Percentiles rank a stretch among this genome's conserved stretches.
Conservation (phyloP, 2,888 invertebrate species). For the Notocelia uddmanniana region DNA sequence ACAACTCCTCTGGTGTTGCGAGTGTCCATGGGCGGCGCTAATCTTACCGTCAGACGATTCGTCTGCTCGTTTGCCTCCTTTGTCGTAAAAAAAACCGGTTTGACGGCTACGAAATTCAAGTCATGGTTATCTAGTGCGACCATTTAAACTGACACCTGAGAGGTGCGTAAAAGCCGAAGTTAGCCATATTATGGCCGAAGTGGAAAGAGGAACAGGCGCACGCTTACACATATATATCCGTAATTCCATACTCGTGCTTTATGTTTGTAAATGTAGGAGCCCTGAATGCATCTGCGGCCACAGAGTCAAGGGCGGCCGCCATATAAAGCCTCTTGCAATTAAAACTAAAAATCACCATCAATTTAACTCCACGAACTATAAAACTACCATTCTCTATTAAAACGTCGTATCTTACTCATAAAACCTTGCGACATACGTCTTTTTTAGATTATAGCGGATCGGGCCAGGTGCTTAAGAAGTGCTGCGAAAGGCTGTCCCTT, state of each 20-base stretch:
- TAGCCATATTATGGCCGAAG: too few relatives aligned
- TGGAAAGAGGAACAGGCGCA: too few relatives aligned
- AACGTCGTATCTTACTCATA: background rate
- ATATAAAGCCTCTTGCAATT: conserved; percentile 16
- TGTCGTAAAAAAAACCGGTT: too few relatives aligned
- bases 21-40: too few relatives aligned
- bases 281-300: background rate
- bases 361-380: conserved; percentile 5
- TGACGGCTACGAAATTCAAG: too few relatives aligned
- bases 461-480: conserved; percentile 5
- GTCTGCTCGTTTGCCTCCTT: too few relatives aligned
- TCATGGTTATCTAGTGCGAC: too few relatives aligned
- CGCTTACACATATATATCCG: too few relatives aligned
- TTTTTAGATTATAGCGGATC: background rate
- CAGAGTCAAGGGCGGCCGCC: conserved; percentile 22
- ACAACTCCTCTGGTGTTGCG: too few relatives aligned
- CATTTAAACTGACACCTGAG: too few relatives aligned
- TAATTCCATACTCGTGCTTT: background rate
- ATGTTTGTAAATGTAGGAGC: background rate
- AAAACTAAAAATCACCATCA: conserved; percentile 23
- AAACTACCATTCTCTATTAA: background rate
- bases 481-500: conserved; percentile 7
- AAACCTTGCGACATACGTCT: background rate
- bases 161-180: too few relatives aligned
- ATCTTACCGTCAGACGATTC: too few relatives aligned